Base-by-base conservation (phyloP, 2,113 vertebrate genomes). In the Poecilia latipinna region DNA sequence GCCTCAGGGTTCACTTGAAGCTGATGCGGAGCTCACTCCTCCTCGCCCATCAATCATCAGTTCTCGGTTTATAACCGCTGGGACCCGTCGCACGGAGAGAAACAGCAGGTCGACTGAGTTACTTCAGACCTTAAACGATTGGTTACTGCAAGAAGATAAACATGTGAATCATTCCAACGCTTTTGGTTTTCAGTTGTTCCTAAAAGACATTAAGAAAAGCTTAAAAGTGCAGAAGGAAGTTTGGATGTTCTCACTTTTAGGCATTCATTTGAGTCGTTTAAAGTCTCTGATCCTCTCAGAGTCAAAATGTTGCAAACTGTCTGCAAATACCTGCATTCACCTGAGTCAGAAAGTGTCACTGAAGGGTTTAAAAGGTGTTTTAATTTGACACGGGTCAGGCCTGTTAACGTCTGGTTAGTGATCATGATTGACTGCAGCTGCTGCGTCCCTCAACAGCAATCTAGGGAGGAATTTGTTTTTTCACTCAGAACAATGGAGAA, bases 21-120 rank as follows among this genome's bases (percentile, higher is more conserved):
- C 72, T 80, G 42, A 75, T 35, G 70, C 67, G 70, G 75, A 82
- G 80, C 83, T 77, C 62, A 11, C 63, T 65, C 39, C 72, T 32
- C 60, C 64, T 69, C 39, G 66, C 65, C 69, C 63, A 88, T 92
- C 78, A 89, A 86, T 93, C 91, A 90, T 93, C 89, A 88, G 3
- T 39, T 87, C 39, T 70, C 51, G 65, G 65, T 79, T 79, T 77
- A 78, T 74, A 82, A 85, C 67, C 80, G 65, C 54, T 28, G 29
- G 42, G 57, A 64, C 26, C 60, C 22, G 31, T 68, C 35, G 79
- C 61, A 37, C 17, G 73, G 42, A 81, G 6, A 77, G 44, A 35
- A 42, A 67, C 51, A 1, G 19, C 12, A 42, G 65, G 57, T 61
- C 33, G 8, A 24, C 63, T 39, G 11, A 69, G 69, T 60, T 26